phyloP scores from a whole-genome alignment of 2,888 invertebrate species.

The Yponomeuta malinellus region DNA sequence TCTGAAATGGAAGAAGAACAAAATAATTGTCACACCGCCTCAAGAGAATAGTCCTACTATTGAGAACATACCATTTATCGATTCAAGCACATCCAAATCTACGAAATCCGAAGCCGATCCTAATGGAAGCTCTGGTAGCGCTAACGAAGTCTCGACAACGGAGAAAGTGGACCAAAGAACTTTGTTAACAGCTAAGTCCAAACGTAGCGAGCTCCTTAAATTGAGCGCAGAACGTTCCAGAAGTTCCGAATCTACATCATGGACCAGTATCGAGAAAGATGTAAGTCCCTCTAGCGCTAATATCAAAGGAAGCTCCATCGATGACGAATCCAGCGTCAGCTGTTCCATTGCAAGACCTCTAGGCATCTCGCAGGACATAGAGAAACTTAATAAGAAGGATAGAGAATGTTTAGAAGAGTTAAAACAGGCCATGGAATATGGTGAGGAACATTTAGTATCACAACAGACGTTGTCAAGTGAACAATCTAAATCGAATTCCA shows the following conservation, averaged over 20 bases:
- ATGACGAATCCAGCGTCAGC: conserved; percentile 84
- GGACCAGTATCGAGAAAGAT: conserved; percentile 87
- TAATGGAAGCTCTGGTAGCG: conserved; percentile 63
- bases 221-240: conserved; percentile 84
- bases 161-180: conserved; percentile 53
- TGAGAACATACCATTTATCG: conserved; percentile 70
- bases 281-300: conserved; percentile 77
- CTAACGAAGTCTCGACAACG: conserved; percentile 57
- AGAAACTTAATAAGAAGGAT: conserved; percentile 79
- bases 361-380: conserved; percentile 85
- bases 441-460: conserved; percentile 63
- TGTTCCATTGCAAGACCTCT: conserved; percentile 87
- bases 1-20: conserved; percentile 71
- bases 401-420: conserved; percentile 76
- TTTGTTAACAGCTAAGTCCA: conserved; percentile 65
- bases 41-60: conserved; percentile 77
- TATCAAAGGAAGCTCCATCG: conserved; percentile 80
- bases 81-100: conserved; percentile 56
- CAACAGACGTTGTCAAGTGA: conserved; percentile 65
- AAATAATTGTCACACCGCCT: conserved; percentile 77
- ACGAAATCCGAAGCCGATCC: conserved; percentile 64
- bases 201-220: conserved; percentile 76
- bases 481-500: conserved; percentile 63
- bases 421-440: conserved; percentile 75
- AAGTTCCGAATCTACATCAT: conserved; percentile 86